Conservation (phyloP, 2,113 vertebrate genomes). For the Sander lucioperca region DNA sequence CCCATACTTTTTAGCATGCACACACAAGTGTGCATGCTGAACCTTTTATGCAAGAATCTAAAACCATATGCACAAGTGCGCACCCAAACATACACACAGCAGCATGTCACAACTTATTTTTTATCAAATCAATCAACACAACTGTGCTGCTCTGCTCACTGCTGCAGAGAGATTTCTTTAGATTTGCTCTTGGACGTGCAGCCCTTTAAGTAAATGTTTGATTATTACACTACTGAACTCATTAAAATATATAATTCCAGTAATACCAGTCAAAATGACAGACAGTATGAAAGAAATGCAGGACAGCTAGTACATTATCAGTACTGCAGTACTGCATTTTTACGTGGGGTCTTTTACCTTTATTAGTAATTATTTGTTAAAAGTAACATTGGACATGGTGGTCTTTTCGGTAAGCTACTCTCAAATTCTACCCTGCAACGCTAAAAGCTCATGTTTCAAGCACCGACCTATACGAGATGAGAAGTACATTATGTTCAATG, state of each 20-base stretch:
- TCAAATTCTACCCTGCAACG: not conserved
- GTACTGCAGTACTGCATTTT: conserved; percentile 17
- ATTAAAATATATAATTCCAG: conserved; percentile 27
- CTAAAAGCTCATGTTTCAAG: not conserved
- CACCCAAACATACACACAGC: not conserved
- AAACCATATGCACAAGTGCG: not conserved
- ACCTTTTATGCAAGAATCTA: not conserved
- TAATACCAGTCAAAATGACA: conserved; percentile 18
- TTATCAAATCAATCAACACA: conserved; percentile 6
- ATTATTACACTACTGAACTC: conserved; percentile 15
- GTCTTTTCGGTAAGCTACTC: not conserved
- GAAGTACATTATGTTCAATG: not conserved
- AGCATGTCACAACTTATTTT: not conserved
- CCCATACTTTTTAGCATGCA: not conserved
- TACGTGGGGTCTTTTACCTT: not conserved
- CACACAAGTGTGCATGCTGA: not conserved
- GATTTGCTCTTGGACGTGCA: not conserved
- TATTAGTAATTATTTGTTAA: not conserved
- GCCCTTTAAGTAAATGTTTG: conserved; percentile 8
- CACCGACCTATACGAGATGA: not conserved
- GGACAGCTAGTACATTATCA: conserved; percentile 15
- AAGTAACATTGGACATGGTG: not conserved
- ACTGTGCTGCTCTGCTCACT: not conserved
- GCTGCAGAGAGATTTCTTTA: not conserved
- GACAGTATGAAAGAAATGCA: conserved; percentile 22